phyloP scores from a whole-genome alignment of 1,140 invertebrate species.

The Leptopilina clavipes region DNA sequence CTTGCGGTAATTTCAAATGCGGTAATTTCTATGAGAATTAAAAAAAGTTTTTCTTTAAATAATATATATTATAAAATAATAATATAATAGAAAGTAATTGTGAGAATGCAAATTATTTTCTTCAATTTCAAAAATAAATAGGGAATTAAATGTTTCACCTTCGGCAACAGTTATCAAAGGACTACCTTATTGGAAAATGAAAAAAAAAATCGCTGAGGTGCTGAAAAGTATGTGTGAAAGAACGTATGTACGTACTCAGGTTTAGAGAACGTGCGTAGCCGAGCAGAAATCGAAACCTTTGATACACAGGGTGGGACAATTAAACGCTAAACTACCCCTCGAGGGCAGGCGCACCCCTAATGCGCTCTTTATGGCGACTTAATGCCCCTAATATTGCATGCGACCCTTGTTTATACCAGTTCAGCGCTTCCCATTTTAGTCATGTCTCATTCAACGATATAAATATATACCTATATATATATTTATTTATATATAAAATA shows the following conservation, averaged over 20 bases:
- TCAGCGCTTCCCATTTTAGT: conserved; percentile 71
- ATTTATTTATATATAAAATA: not conserved
- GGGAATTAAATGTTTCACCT: no score
- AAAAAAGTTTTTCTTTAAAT: no score
- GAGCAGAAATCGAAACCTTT: conserved; percentile 74
- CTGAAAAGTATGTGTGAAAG: conserved; percentile 52
- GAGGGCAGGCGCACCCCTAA: conserved; percentile 71
- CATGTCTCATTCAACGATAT: conserved; percentile 46
- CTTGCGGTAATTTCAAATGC: no score
- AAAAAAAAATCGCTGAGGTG: conserved; percentile 29
- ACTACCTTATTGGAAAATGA: not conserved
- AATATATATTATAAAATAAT: no score
- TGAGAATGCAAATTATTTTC: no score
- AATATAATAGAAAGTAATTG: no score
- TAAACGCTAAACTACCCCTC: conserved; percentile 75
- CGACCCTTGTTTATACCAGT: conserved; percentile 74
- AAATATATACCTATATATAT: conserved; percentile 45
- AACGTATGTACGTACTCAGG: conserved; percentile 56
- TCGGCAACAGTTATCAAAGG: no score
- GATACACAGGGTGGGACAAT: conserved; percentile 73
- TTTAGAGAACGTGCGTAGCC: conserved; percentile 67
- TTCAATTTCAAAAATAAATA: no score
- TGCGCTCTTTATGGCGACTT: conserved; percentile 75
- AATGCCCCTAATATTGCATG: conserved; percentile 75
- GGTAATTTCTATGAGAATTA: no score